Conservation (phyloP, 2,888 invertebrate genomes). For the Junonia oenone region DNA sequence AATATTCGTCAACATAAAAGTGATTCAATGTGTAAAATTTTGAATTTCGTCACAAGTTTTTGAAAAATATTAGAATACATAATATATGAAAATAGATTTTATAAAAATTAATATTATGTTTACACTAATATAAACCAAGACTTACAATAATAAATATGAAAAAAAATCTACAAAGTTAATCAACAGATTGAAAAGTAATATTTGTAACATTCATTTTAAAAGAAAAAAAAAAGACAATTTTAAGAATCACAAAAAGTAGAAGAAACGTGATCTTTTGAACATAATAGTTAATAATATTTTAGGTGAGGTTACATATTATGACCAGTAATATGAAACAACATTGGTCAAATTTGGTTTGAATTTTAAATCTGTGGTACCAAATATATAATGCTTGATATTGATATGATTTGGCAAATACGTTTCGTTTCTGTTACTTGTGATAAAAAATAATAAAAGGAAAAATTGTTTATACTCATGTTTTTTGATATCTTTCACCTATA, state of each 20-base stretch:
- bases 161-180: conserved; percentile 19
- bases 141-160: conserved; percentile 21
- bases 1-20: conserved; percentile 1
- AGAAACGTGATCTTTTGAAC: too few species aligned
- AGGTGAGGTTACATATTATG: too few species aligned
- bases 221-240: not conserved
- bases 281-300: too few species aligned
- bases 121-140: conserved; percentile 10
- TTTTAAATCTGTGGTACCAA: too few species aligned
- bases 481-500: too few species aligned
- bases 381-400: too few species aligned
- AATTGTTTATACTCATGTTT: too few species aligned
- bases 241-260: not conserved
- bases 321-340: too few species aligned
- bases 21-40: not conserved
- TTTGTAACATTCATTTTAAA: not conserved
- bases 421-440: too few species aligned
- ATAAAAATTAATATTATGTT: conserved; percentile 14
- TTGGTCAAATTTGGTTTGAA: too few species aligned
- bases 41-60: not conserved
- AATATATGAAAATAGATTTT: conserved; percentile 12
- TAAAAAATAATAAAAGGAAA: too few species aligned
- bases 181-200: conserved; percentile 20
- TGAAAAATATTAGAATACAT: not conserved
- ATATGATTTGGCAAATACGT: too few species aligned